Base-by-base conservation (phyloP, 2,797 vertebrate species). In the Chaetodon trifasciatus region DNA sequence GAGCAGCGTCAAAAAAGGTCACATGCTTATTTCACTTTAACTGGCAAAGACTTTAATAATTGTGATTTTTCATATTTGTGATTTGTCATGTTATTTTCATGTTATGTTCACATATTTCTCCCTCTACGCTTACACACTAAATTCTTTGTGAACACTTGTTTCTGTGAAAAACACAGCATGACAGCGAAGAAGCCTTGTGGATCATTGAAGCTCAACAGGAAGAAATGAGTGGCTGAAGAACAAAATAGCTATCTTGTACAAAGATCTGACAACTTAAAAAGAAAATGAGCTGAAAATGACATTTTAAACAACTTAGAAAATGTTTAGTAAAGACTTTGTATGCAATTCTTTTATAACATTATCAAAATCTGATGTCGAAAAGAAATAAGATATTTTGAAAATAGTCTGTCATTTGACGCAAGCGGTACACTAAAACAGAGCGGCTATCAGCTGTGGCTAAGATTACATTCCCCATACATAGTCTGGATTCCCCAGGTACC, bases 401-500 rank as follows among this genome's bases (percentile, higher is more conserved):
- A 61, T 10, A 40, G 53, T 68, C 65, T 56, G 52, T 67, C 32
- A 64, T 82, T 79, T 78, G 71, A 74, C 12, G n/a, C 17, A 73
- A 70, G 3, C 47, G 10, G 16, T 49, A 40, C n/a, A n/a, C 73
- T 78, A 50, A 82, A 81, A 53, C 35, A 47, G 73, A 62, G 53
- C 2, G 13, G 21, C 68, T 84, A 92, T 94, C 86, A 88, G 84
- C 77, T 69, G 75, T 11, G 49, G 73, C 74, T 84, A 77, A 89
- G 84, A 92, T 91, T 90, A 84, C 79, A 88, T 91, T 85, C 85
- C 80, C 73, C 72, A 80, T 55, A 82, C 85, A 92, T 88, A 93
- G 87, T 80, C 79, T 88, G 78, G 85, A 93, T 93, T 91, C 89
- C 85, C 75, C 89, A 92, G 91, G 92, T 92, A 91, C 81, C 81